Evolutionary conservation across 2,888 invertebrate genomes (phyloP), one percentile per base, ranked within the genome.

Genomic region (Scaptomyza cyrtandrae): DNA sequence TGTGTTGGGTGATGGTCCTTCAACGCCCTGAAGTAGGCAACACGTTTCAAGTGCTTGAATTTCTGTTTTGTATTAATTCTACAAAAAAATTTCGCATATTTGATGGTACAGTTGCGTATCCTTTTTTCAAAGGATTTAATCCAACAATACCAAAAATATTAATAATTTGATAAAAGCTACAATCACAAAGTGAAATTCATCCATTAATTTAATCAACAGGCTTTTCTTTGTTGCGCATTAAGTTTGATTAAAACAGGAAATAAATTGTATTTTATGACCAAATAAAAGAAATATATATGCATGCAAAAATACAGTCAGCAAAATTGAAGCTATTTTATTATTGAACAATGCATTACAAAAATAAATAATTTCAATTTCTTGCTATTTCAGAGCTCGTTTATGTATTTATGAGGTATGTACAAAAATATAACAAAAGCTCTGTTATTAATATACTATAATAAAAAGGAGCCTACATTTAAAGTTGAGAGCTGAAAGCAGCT

Each of bases 1-100:
- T 77, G 79, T 71, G 71, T 62, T 66, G 65, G 35, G 35, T 65
- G 68, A 59, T 69, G 82, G 53, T 76, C 70, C 81, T 81, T 73
- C 37, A 84, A 62, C 85, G 79, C 89, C 87, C 58, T 72, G 65
- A 84, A 88, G 85, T 79, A 88, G 72, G 85, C 89, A 85, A 87
- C 85, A 81, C 85, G 60, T 80, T 67, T 63, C 50, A 44, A 53
- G 52, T 54, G 59, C 68, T 53, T 50, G 24, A 77, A 4, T 75
- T 64, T 27, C 50, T 35, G 43, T 19, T 19, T 19, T 61, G n/a
- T 39, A 56, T 56, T 48, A 45, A 46, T 75, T 78, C 70, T 58
- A 39, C 41, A 14, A 14, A 39, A 14, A 39, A 31, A 24, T 14
- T 19, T 29, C 31, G 33, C 4, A 6, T 14, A 9, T 39, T 41